Conservation (phyloP, 2,888 invertebrate genomes). For the Allophyes oxyacanthae region DNA sequence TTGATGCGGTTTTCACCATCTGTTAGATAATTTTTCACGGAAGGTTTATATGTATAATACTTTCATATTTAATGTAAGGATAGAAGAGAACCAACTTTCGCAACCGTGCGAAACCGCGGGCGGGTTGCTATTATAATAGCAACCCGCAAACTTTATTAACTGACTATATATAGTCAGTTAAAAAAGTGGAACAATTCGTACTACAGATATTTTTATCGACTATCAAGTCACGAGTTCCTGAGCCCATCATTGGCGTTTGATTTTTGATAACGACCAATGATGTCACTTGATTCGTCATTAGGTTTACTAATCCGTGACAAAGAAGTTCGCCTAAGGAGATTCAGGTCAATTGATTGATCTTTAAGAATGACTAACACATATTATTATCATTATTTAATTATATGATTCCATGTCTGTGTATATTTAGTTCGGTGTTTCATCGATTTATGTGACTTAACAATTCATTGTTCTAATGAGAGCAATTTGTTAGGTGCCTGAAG, state of each 20-base stretch:
- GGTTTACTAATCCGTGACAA: slow-evolving; percentile 50
- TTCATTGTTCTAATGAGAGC: slow-evolving; percentile 38
- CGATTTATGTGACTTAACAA: slow-evolving; percentile 27
- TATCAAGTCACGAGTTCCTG: neutral
- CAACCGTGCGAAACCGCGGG: too few relatives aligned
- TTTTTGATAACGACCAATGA: slow-evolving; percentile 47
- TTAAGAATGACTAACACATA: slow-evolving; percentile 39
- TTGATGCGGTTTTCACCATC: too few relatives aligned
- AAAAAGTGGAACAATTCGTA: neutral
- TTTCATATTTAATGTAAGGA: too few relatives aligned
- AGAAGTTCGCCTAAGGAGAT: slow-evolving; percentile 36
- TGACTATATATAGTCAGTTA: too few relatives aligned
- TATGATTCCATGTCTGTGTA: neutral
- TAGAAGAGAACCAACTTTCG: too few relatives aligned
- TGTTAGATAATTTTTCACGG: too few relatives aligned
- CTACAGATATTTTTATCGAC: slow-evolving; percentile 2
- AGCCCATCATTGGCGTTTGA: slow-evolving; percentile 10
- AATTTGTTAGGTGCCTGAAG: slow-evolving; percentile 36
- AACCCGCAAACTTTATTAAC: too few relatives aligned
- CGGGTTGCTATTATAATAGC: too few relatives aligned
- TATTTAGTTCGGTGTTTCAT: slow-evolving; percentile 17
- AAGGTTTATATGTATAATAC: too few relatives aligned
- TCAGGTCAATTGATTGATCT: slow-evolving; percentile 38
- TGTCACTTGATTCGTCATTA: slow-evolving; percentile 45
- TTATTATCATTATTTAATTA: slow-evolving; percentile 22